Evolutionary conservation across 1,140 invertebrate species (phyloP).

Genomic region (Panagrolaimus sp.): DNA sequence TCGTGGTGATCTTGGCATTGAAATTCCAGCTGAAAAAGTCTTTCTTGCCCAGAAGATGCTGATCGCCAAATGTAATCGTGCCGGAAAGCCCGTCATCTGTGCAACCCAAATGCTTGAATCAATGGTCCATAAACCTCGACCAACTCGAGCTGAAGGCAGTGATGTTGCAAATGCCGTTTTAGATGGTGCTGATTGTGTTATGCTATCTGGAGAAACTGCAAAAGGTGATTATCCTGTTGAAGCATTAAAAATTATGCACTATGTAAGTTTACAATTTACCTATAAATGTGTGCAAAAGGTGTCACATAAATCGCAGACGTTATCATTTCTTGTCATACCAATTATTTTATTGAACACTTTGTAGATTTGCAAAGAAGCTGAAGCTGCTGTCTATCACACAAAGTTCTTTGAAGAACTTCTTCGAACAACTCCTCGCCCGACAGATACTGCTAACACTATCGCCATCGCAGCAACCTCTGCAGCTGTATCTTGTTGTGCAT

Average conservation of each 20-base stretch:
- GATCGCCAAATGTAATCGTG: slow-evolving; percentile 62
- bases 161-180: slow-evolving; percentile 70
- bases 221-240: slow-evolving; percentile 66
- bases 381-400: slow-evolving; percentile 89
- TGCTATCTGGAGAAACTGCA: slow-evolving; percentile 67
- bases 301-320: too few relatives aligned
- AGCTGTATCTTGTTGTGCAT: slow-evolving; percentile 80
- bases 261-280: slow-evolving; percentile 32
- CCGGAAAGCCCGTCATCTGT: slow-evolving; percentile 67
- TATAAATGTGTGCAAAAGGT: neutral
- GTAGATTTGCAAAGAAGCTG: slow-evolving; percentile 89
- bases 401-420: slow-evolving; percentile 82
- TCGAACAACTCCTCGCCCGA: slow-evolving; percentile 69
- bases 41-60: slow-evolving; percentile 76
- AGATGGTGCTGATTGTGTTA: slow-evolving; percentile 68
- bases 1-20: slow-evolving; percentile 62
- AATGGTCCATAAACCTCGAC: slow-evolving; percentile 64
- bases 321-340: too few relatives aligned
- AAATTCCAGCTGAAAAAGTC: slow-evolving; percentile 87
- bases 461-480: slow-evolving; percentile 94
- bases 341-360: slow-evolving; percentile 7
- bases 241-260: slow-evolving; percentile 63
- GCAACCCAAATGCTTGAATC: slow-evolving; percentile 65
- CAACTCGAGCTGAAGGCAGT: slow-evolving; percentile 65
- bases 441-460: slow-evolving; percentile 82